These are phyloP conservation scores for Cantharis nigra DNA, from an alignment of 2,888 invertebrate genomes.

Conservation along the genomic window DNA sequence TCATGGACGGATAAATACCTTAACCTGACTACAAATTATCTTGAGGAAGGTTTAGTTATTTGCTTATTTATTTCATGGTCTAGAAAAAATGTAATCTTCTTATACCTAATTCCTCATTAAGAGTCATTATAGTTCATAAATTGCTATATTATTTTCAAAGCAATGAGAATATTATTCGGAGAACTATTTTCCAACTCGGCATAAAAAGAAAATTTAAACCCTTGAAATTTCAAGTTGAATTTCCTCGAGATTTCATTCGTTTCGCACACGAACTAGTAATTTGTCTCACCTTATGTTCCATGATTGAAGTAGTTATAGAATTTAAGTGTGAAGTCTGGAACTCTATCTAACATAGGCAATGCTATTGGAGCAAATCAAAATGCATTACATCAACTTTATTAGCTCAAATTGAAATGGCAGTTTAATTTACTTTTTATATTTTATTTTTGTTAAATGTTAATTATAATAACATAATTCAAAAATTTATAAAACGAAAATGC, in stretches of 20 bases:
- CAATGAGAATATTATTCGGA: background rate
- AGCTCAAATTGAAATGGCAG: background rate
- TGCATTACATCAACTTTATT: constrained; percentile 6
- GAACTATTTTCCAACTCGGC: background rate
- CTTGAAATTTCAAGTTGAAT: background rate
- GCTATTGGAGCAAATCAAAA: constrained; percentile 8
- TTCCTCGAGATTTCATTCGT: background rate
- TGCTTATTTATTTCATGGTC: background rate
- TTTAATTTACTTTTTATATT: background rate
- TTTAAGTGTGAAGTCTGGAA: constrained; percentile 4
- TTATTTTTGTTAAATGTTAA: background rate
- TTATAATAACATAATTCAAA: background rate
- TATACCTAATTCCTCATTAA: background rate
- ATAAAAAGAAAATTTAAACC: background rate
- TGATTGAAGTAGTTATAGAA: constrained; percentile 3
- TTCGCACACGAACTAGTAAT: constrained; percentile 1
- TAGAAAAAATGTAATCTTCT: background rate
- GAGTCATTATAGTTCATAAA: background rate
- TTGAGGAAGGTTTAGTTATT: background rate
- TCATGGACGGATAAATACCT: background rate
- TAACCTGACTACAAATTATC: background rate
- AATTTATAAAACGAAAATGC: too few relatives aligned
- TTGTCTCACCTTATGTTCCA: constrained; percentile 1
- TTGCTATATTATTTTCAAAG: background rate
- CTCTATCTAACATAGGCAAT: constrained; percentile 7